Percentiles rank a stretch among this genome's conserved stretches.
phyloP scores from a whole-genome alignment of 2,797 vertebrate genomes.

The Acanthurus tractus region DNA sequence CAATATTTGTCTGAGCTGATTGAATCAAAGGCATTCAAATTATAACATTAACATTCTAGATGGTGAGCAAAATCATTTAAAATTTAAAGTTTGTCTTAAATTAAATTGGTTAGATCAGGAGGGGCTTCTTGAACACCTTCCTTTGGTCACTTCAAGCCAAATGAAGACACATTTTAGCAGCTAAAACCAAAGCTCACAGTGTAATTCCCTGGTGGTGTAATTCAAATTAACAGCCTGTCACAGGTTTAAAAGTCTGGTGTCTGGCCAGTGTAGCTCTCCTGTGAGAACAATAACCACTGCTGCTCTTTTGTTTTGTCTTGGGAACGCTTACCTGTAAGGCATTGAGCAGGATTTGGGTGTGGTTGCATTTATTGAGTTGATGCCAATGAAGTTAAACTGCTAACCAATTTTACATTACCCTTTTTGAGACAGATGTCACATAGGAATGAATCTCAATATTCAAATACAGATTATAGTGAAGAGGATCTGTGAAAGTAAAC shows the following conservation, averaged over 20 bases:
- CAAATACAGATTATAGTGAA: neutral
- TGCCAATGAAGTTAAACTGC: neutral
- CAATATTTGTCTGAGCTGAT: neutral
- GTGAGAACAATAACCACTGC: constrained; percentile 4
- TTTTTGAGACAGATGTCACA: neutral
- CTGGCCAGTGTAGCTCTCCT: neutral
- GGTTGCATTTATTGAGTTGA: neutral
- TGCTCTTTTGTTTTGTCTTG: constrained; percentile 17
- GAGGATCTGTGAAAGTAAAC: neutral
- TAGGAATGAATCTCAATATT: neutral
- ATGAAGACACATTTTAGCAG: constrained; percentile 9
- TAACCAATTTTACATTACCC: neutral
- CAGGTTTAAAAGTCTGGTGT: constrained; percentile 17
- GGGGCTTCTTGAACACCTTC: neutral
- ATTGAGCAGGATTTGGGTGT: constrained; percentile 30
- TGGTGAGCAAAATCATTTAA: neutral
- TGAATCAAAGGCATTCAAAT: neutral
- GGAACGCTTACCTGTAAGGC: constrained; percentile 2
- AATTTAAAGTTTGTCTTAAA: neutral
- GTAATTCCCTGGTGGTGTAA: constrained; percentile 5
- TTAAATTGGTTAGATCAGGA: neutral
- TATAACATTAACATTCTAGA: neutral
- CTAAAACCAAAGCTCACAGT: neutral
- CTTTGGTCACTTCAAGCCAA: neutral
- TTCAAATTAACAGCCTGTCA: constrained; percentile 23